Conservation (phyloP, 2,888 invertebrate genomes). For the Teleogryllus oceanicus region DNA sequence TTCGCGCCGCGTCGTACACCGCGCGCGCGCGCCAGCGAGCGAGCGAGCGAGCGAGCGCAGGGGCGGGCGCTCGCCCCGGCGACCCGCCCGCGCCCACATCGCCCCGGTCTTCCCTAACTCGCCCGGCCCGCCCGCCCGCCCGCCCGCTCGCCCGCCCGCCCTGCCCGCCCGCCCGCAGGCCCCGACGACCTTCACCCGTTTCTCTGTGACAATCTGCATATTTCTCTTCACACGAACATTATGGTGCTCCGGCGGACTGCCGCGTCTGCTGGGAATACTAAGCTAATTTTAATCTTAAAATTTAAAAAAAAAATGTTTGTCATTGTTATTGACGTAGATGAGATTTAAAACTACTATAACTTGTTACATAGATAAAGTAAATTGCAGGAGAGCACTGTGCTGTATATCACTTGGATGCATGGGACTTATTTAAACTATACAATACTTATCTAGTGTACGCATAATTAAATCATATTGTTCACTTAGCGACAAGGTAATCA, state of each 20-base stretch:
- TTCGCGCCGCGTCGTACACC: neutral
- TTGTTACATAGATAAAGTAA: slow-evolving; percentile 30
- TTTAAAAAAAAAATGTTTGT: slow-evolving; percentile 31
- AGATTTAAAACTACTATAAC: slow-evolving; percentile 27
- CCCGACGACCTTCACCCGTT: slow-evolving; percentile 26
- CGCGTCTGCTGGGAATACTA: slow-evolving; percentile 12
- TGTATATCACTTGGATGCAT: slow-evolving; percentile 20
- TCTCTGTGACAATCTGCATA: slow-evolving; percentile 37
- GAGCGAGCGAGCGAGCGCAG: neutral
- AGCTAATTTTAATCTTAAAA: slow-evolving; percentile 23
- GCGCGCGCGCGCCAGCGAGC: neutral
- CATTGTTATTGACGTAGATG: slow-evolving; percentile 35
- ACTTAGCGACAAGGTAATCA: slow-evolving; percentile 28
- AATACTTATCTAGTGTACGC: slow-evolving; percentile 27
- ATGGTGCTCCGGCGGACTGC: slow-evolving; percentile 32
- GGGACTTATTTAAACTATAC: slow-evolving; percentile 26
- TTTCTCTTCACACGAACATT: slow-evolving; percentile 29
- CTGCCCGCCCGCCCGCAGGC: slow-evolving; percentile 36
- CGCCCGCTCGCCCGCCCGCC: neutral
- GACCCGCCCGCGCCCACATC: neutral
- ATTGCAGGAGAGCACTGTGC: slow-evolving; percentile 12
- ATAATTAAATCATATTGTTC: slow-evolving; percentile 31
- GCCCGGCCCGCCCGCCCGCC: neutral
- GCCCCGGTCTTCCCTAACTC: neutral
- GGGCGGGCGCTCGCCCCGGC: neutral